These are phyloP conservation scores for Ormyrus labotus DNA, from an alignment of 2,888 invertebrate species.

Conservation along the genomic window DNA sequence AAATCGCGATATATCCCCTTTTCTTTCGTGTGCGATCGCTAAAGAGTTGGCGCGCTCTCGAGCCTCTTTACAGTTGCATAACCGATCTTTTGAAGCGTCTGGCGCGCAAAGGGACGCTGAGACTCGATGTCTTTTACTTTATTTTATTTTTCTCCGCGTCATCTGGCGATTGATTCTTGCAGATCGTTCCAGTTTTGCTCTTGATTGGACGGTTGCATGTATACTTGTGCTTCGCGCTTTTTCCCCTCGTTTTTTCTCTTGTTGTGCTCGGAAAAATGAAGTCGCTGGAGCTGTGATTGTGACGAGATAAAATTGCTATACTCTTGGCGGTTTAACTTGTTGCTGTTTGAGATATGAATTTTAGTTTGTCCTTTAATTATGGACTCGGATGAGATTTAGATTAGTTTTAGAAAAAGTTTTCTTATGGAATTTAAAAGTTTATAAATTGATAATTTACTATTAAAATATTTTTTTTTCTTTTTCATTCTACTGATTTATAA, in stretches of 20 bases:
- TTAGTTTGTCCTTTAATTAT: too few species aligned
- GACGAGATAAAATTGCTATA: too few species aligned
- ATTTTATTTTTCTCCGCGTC: neutral
- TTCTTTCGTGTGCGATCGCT: conserved; percentile 12
- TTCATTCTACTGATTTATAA: neutral
- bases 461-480: neutral
- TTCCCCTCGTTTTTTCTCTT: neutral
- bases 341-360: too few species aligned
- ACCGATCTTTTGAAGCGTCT: conserved; percentile 1
- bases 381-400: too few species aligned
- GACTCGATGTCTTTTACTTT: too few species aligned
- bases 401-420: too few species aligned
- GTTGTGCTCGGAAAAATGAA: neutral
- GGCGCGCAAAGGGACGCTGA: neutral
- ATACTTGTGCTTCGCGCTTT: too few species aligned
- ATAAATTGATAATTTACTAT: neutral
- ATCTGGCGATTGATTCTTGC: neutral
- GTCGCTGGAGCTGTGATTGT: neutral
- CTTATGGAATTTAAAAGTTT: neutral
- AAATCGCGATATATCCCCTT: conserved; percentile 37
- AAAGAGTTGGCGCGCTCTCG: conserved; percentile 2
- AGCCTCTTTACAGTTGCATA: conserved; percentile 37
- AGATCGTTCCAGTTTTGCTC: neutral
- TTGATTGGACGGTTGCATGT: neutral
- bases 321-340: neutral